Evolutionary conservation across 2,113 vertebrate genomes (phyloP).

Genomic region (Telmatochromis sp.): DNA sequence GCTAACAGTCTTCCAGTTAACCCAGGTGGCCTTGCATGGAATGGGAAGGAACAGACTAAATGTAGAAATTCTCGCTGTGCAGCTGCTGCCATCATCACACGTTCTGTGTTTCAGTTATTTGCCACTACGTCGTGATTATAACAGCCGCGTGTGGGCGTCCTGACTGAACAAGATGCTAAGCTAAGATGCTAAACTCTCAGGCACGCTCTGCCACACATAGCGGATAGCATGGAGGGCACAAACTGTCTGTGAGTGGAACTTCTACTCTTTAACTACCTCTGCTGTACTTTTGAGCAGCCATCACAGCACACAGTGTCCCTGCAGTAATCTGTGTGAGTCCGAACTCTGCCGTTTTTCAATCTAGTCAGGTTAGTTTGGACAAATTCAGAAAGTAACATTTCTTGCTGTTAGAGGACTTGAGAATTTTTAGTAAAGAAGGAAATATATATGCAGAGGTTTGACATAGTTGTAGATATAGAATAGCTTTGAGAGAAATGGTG

Average conservation of each 20-base stretch:
- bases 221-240: background rate
- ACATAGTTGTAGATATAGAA: background rate
- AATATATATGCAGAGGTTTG: background rate
- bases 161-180: no score
- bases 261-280: background rate
- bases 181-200: no score
- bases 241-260: background rate
- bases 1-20: no score
- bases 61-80: no score
- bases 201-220: background rate
- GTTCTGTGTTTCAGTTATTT: no score
- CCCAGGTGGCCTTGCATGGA: no score
- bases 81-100: no score
- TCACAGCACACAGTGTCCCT: background rate
- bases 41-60: no score
- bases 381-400: rapidly evolving
- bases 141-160: no score
- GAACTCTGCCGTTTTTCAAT: background rate
- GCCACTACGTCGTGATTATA: no score
- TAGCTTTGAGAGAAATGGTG: background rate
- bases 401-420: background rate
- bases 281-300: background rate
- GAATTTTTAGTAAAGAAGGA: background rate
- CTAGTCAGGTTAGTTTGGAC: background rate
- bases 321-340: background rate